Conservation (phyloP, 2,888 invertebrate species). For the Erpobdella octoculata region DNA sequence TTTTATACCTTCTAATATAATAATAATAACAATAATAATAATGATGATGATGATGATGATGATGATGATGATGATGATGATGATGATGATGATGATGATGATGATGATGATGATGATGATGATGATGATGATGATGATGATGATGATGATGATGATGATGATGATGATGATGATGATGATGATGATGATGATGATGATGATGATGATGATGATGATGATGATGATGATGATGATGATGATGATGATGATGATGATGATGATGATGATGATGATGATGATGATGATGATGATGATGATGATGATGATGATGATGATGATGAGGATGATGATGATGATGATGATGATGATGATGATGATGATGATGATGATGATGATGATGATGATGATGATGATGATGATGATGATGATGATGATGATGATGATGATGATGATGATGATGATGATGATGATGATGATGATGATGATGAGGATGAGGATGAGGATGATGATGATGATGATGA, state of each 20-base stretch:
- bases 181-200: slow-evolving; percentile 26
- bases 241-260: slow-evolving; percentile 5
- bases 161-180: slow-evolving; percentile 25
- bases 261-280: not conserved
- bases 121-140: slow-evolving; percentile 27
- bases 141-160: slow-evolving; percentile 27
- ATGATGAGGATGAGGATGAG: too few relatives aligned
- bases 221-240: slow-evolving; percentile 17
- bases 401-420: not conserved
- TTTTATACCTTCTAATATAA: too few relatives aligned
- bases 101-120: slow-evolving; percentile 22
- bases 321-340: too few relatives aligned
- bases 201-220: slow-evolving; percentile 20
- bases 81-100: slow-evolving; percentile 21
- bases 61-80: not conserved
- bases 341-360: too few relatives aligned
- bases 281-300: not conserved
- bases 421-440: not conserved
- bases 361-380: slow-evolving; percentile 2
- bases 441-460: too few relatives aligned
- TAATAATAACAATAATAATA: slow-evolving; percentile 5
- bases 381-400: slow-evolving; percentile 7
- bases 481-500: too few relatives aligned
- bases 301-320: too few relatives aligned
- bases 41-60: not conserved